These are phyloP conservation scores for Mamestra brassicae DNA, from an alignment of 2,888 invertebrate species.

Conservation along the genomic window DNA sequence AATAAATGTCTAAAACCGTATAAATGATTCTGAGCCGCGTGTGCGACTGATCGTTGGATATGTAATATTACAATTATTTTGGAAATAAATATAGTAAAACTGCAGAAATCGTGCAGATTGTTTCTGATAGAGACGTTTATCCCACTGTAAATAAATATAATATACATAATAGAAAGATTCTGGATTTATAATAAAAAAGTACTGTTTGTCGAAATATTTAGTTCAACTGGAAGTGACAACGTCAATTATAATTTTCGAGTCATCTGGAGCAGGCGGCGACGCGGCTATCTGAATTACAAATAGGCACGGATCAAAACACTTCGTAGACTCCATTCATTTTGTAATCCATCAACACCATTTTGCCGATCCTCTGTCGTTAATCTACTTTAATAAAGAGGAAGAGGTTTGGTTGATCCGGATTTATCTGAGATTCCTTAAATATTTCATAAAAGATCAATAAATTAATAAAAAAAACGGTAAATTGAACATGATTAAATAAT, in stretches of 20 bases:
- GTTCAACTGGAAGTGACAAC: slow-evolving; percentile 66
- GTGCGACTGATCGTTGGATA: slow-evolving; percentile 26
- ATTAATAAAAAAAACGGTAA: neutral
- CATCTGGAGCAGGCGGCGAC: slow-evolving; percentile 64
- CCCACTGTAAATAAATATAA: neutral
- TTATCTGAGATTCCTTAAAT: neutral
- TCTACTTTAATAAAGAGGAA: slow-evolving; percentile 24
- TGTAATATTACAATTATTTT: neutral
- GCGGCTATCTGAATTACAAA: slow-evolving; percentile 75
- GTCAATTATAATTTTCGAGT: slow-evolving; percentile 68
- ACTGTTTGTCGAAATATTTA: slow-evolving; percentile 72
- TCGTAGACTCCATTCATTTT: slow-evolving; percentile 61
- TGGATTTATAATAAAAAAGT: slow-evolving; percentile 2
- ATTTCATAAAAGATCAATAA: neutral
- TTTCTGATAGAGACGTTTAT: slow-evolving; percentile 5
- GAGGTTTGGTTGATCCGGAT: slow-evolving; percentile 6
- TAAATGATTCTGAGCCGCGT: slow-evolving; percentile 19
- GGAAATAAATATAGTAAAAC: slow-evolving; percentile 16
- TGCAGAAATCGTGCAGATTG: slow-evolving; percentile 14
- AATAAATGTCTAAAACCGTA: neutral
- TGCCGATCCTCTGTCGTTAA: slow-evolving; percentile 25
- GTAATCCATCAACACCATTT: slow-evolving; percentile 58
- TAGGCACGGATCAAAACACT: slow-evolving; percentile 69
- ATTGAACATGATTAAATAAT: slow-evolving; percentile 21
- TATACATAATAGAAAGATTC: neutral